Conservation (phyloP, 2,888 invertebrate species). For the Aporophyla lueneburgensis region DNA sequence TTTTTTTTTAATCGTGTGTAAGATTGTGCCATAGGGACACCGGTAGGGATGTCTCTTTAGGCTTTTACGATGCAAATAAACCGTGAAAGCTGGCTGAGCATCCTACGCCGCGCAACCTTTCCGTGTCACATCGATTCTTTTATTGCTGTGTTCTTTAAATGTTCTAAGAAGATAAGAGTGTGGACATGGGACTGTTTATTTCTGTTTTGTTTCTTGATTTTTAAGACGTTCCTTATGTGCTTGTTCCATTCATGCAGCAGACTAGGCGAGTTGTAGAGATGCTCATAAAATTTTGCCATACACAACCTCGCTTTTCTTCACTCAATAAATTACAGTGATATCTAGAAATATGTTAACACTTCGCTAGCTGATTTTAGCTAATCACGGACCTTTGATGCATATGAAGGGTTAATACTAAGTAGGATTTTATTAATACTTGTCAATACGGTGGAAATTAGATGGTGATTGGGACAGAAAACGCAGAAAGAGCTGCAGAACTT, state of each 20-base stretch:
- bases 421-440: constrained; percentile 25
- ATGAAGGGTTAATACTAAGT: constrained; percentile 11
- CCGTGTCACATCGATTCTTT: constrained; percentile 40
- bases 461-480: constrained; percentile 4
- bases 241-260: constrained; percentile 3
- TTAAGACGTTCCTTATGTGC: constrained; percentile 3
- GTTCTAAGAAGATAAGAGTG: constrained; percentile 35
- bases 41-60: constrained; percentile 66
- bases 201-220: background rate
- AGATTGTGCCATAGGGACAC: constrained; percentile 34
- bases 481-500: background rate
- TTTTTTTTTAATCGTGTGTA: constrained; percentile 27
- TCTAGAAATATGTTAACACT: constrained; percentile 39
- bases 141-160: constrained; percentile 54
- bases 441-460: constrained; percentile 10
- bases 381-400: constrained; percentile 23
- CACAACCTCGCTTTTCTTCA: constrained; percentile 29
- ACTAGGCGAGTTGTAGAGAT: constrained; percentile 4
- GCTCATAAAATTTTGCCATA: constrained; percentile 45
- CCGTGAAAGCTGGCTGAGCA: constrained; percentile 36
- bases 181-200: constrained; percentile 28
- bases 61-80: constrained; percentile 63
- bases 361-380: constrained; percentile 11
- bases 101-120: constrained; percentile 38
- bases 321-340: constrained; percentile 43